These are phyloP conservation scores for Sarcophaga rosellei DNA, from an alignment of 2,888 invertebrate species.

Conservation along the genomic window DNA sequence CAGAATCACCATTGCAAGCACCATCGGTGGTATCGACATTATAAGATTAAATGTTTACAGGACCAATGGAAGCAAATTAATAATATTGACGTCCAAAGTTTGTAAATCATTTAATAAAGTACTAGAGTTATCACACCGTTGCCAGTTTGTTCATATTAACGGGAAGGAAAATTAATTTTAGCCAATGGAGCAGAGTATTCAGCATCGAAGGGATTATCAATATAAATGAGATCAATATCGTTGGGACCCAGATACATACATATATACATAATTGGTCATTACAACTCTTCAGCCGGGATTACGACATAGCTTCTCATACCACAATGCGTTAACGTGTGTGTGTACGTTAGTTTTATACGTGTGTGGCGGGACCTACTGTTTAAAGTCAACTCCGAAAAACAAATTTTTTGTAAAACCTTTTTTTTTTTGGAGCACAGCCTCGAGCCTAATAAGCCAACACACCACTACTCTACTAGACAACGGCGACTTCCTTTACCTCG, in stretches of 20 bases:
- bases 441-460: too few relatives aligned
- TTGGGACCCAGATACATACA: slow-evolving; percentile 80
- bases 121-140: slow-evolving; percentile 72
- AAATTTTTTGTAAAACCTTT: too few relatives aligned
- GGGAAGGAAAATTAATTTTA: slow-evolving; percentile 70
- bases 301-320: too few relatives aligned
- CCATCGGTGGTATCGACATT: slow-evolving; percentile 77
- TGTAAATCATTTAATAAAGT: slow-evolving; percentile 73
- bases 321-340: too few relatives aligned
- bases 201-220: slow-evolving; percentile 74
- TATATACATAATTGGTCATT: too few relatives aligned
- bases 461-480: too few relatives aligned
- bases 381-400: too few relatives aligned
- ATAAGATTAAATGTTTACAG: slow-evolving; percentile 74
- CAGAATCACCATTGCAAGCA: slow-evolving; percentile 81
- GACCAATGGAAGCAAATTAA: slow-evolving; percentile 70
- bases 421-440: too few relatives aligned
- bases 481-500: too few relatives aligned
- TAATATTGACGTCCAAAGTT: slow-evolving; percentile 72
- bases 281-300: too few relatives aligned
- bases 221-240: slow-evolving; percentile 83
- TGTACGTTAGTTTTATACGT: too few relatives aligned
- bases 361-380: too few relatives aligned
- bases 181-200: slow-evolving; percentile 72
- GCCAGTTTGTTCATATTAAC: slow-evolving; percentile 67